phyloP scores from a whole-genome alignment of 1,140 invertebrate species.

The Bombus fervidus region DNA sequence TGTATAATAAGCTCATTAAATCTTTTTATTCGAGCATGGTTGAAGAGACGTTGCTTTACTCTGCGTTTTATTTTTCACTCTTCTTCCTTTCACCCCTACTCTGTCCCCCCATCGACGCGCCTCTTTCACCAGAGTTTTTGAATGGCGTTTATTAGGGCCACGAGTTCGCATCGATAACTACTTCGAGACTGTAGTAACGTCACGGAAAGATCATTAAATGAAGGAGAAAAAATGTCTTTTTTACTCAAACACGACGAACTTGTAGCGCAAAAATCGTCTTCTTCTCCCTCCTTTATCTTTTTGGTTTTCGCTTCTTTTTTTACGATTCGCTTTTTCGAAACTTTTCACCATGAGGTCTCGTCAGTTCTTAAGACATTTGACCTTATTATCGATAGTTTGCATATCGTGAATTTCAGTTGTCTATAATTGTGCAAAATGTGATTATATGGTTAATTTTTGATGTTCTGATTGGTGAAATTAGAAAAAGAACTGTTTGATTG shows the following conservation, averaged over 20 bases:
- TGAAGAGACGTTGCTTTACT: conserved; percentile 20
- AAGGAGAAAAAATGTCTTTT: neutral
- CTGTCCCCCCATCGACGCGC: neutral
- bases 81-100: neutral
- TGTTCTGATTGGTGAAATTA: no score
- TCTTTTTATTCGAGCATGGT: conserved; percentile 34
- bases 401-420: neutral
- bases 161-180: conserved; percentile 34
- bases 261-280: neutral
- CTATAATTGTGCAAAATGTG: no score
- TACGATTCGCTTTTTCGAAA: neutral
- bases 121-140: conserved; percentile 21
- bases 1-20: conserved; percentile 45
- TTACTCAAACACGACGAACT: neutral
- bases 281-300: neutral
- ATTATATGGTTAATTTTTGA: no score
- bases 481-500: no score
- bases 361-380: neutral
- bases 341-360: neutral
- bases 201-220: conserved; percentile 35
- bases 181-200: conserved; percentile 25
- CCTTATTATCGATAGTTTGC: neutral
- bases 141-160: conserved; percentile 44
- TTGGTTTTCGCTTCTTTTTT: neutral
- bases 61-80: conserved; percentile 1